A percentile compares a stretch with the other conserved stretches of the same genome.
Evolutionary conservation across 2,113 vertebrate genomes (phyloP).

Genomic region (Ariopsis seemanni): DNA sequence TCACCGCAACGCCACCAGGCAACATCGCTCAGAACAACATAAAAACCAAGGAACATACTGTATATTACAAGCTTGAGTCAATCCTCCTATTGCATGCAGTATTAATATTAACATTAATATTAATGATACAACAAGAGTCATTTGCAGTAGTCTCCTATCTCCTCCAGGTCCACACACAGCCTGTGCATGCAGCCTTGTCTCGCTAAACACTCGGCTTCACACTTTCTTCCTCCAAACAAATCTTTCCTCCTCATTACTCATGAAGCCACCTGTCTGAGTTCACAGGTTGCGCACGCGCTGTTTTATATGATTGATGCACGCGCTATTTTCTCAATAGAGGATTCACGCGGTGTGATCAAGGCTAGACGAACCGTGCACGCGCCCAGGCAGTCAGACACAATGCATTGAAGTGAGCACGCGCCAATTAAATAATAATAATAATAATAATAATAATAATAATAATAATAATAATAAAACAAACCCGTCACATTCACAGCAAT

Average conservation of each 20-base stretch:
- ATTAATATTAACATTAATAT: background rate
- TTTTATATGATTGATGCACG: background rate
- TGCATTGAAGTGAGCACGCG: background rate
- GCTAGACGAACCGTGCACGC: background rate
- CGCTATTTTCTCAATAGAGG: background rate
- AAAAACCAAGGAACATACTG: no score
- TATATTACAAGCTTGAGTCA: background rate
- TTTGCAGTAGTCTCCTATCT: background rate
- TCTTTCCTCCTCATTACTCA: no score
- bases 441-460: no score
- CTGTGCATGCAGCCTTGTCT: background rate
- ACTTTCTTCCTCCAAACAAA: background rate
- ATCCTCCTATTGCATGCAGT: background rate
- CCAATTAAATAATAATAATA: background rate
- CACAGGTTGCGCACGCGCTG: background rate
- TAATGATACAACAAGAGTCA: background rate
- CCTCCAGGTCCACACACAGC: background rate
- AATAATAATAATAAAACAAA: no score
- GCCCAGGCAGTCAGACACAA: background rate
- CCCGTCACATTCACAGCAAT: no score
- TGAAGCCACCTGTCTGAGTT: background rate
- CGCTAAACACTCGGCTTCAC: background rate
- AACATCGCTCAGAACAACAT: no score
- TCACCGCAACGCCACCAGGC: no score
- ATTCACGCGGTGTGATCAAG: background rate